Percentiles rank a stretch among this genome's conserved stretches.
Conservation (phyloP, 2,888 invertebrate species). For the Lasioglossum lativentre region DNA sequence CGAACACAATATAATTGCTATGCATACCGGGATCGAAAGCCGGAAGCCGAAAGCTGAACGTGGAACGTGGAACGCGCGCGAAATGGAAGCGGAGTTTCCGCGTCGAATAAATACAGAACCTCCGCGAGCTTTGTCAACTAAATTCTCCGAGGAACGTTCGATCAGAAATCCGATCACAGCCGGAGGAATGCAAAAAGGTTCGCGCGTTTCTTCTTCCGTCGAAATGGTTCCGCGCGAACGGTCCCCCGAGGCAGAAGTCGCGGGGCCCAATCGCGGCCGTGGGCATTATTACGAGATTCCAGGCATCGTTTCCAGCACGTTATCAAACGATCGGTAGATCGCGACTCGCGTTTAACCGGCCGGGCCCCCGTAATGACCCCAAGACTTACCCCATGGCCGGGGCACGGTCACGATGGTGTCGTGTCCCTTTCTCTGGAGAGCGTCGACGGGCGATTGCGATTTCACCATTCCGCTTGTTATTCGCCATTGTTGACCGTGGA, state of each 20-base stretch:
- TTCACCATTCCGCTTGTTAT: slow-evolving; percentile 50
- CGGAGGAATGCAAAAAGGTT: slow-evolving; percentile 32
- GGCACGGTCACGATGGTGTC: slow-evolving; percentile 23
- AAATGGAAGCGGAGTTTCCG: slow-evolving; percentile 4
- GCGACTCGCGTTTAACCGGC: slow-evolving; percentile 22
- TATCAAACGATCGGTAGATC: slow-evolving; percentile 48
- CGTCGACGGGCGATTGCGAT: slow-evolving; percentile 27
- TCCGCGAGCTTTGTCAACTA: neutral
- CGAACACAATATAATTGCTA: too few species aligned
- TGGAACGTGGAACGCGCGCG: neutral
- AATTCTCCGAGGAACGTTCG: neutral
- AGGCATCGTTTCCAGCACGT: slow-evolving; percentile 41
- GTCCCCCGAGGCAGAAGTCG: slow-evolving; percentile 15
- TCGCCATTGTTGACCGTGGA: neutral
- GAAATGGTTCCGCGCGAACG: slow-evolving; percentile 30
- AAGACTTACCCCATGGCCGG: neutral
- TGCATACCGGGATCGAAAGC: too few species aligned
- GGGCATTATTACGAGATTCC: slow-evolving; percentile 47
- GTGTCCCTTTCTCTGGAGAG: slow-evolving; percentile 2
- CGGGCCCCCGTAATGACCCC: slow-evolving; percentile 28
- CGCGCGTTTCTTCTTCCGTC: neutral
- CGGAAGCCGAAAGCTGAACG: neutral
- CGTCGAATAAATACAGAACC: neutral
- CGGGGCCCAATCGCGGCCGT: slow-evolving; percentile 23
- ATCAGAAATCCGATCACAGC: slow-evolving; percentile 29